Evolutionary conservation across 2,113 vertebrate genomes (phyloP).

Genomic region (Zapus hudsonius): DNA sequence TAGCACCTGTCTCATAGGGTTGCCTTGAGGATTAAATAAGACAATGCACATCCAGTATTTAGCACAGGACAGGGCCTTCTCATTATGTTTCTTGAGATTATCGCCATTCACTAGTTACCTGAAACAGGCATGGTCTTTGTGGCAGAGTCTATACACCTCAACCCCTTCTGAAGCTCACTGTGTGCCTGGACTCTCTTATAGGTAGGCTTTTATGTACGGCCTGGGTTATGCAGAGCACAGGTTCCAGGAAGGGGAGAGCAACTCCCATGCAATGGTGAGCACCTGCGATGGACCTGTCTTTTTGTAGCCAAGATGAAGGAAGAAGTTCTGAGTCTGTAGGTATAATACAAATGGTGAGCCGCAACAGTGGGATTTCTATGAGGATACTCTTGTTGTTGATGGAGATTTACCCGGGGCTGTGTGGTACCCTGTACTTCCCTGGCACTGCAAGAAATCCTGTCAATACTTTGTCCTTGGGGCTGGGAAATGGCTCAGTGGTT

Average conservation of each 20-base stretch:
- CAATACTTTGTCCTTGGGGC: not conserved
- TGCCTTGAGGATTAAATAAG: not conserved
- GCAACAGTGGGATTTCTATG: not conserved
- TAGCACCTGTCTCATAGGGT: not conserved
- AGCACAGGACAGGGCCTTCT: not conserved
- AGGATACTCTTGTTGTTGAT: not conserved
- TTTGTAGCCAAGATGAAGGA: not conserved
- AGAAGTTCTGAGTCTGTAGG: not conserved
- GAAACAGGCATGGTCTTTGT: not conserved
- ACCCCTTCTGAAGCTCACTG: not conserved
- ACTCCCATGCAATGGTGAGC: not conserved
- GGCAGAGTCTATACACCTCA: not conserved
- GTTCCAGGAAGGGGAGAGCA: not conserved
- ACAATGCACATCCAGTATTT: not conserved
- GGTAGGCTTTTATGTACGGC: not conserved
- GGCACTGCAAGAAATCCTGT: not conserved
- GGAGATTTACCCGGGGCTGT: constrained; percentile 2
- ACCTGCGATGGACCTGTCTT: not conserved
- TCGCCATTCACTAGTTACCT: not conserved
- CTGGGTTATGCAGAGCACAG: not conserved
- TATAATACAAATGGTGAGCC: not conserved
- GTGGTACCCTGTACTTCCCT: not conserved
- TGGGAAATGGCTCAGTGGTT: not conserved
- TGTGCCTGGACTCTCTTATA: not conserved
- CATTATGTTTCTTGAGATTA: not conserved